These are phyloP conservation scores for Nothocercus nigrocapillus DNA, from an alignment of 2,113 vertebrate species.

Conservation along the genomic window DNA sequence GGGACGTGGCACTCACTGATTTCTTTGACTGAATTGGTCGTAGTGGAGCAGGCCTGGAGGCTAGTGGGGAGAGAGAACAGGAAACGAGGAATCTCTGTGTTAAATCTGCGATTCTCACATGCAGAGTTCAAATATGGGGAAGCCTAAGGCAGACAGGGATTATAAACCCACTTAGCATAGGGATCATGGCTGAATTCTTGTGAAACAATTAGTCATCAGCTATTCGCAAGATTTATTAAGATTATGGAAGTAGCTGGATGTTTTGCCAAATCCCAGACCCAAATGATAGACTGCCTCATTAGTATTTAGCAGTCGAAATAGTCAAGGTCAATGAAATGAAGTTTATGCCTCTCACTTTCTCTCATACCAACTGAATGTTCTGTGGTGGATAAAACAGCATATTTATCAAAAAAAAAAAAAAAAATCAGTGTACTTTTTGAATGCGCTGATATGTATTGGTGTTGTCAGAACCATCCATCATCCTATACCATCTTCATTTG, in stretches of 20 bases:
- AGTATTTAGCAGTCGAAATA: neutral
- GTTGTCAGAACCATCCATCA: conserved; percentile 62
- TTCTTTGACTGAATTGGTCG: neutral
- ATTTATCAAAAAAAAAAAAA: conserved; percentile 48
- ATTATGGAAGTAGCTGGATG: neutral
- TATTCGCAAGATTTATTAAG: neutral
- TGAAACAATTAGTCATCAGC: neutral
- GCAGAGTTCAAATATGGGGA: neutral
- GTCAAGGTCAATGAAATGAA: neutral
- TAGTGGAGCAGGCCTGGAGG: neutral
- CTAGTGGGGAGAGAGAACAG: neutral
- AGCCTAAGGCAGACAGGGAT: neutral
- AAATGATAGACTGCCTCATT: neutral
- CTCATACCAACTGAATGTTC: conserved; percentile 3
- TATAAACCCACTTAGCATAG: neutral
- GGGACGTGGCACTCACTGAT: neutral
- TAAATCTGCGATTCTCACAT: neutral
- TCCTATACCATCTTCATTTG: conserved; percentile 47
- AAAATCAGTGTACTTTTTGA: conserved; percentile 40
- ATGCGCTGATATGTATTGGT: conserved; percentile 13
- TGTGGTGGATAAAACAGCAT: conserved; percentile 70
- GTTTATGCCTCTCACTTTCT: neutral
- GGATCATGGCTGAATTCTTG: neutral
- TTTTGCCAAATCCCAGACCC: neutral
- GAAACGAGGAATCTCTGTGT: neutral